Evolutionary conservation across 2,113 vertebrate species (phyloP), one percentile per base, ranked within the genome.

Genomic region (Rallus limicola): DNA sequence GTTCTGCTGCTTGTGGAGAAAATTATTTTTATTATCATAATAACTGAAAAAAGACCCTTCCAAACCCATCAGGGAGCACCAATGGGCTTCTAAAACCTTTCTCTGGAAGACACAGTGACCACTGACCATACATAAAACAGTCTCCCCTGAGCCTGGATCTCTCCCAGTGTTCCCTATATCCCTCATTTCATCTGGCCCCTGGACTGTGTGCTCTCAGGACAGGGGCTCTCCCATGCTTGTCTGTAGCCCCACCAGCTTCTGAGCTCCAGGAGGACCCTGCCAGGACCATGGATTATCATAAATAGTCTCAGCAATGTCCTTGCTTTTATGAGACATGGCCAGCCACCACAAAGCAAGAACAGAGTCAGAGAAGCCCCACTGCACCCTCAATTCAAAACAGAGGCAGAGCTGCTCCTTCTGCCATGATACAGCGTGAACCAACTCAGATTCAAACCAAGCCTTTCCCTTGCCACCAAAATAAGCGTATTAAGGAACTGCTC

Each of bases 391-490:
- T 2, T 42, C 24, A 12, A 36, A 65, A 13, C 56, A 36, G 89
- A 89, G 82, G 58, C 58, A 2, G 11, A 3, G 48, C 85, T 46
- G 81, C 89, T 91, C 85, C 1, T 50, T 34, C 59, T 53, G 67
- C 13, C 16, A 53, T 16, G 4, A 75, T 13, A 48, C 34, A 31
- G 18, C 2, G 18, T 19, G 31, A 96, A 75, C 86, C 77, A 33
- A 44, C 31, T 48, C 25, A 86, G 88, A 50, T 12, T 75, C 88
- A 60, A 89, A 91, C 58, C 40, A 11, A 86, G 77, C 76, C 50
- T 94, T 64, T 78, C 62, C 5, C 80, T 90, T 53, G 83, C 93
- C 91, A 92, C 95, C 92, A 93, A 94, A 95, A 82, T 92, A 96
- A 93, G 93, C 86, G 58, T 23, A 52, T 81, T 53, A 34, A 36